Base-by-base conservation (phyloP, 2,888 invertebrate genomes). In the Unio pictorum region DNA sequence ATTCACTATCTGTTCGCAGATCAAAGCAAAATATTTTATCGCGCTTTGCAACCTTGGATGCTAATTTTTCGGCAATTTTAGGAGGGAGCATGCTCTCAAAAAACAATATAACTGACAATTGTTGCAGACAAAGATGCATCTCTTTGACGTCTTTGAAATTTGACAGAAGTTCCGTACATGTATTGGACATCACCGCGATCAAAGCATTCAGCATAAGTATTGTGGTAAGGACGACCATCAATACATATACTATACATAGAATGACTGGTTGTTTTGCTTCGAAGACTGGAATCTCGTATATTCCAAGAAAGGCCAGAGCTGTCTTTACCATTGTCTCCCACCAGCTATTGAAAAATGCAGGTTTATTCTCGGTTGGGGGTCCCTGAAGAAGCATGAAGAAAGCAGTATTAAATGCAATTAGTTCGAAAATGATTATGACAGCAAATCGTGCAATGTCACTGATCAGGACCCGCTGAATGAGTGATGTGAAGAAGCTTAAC, bases 401-500 rank as follows among this genome's bases (percentile, higher is more conserved):
- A 26, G 80, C 82, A 1, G 81, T 76, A 8, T 80, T 79, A 62
- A 85, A 85, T 4, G 82, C 78, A 59, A 82, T 18, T 1, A 84
- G 62, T 62, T 80, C 81, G 18, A 83, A 69, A 8, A 72, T 34
- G 17, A 85, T 74, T 11, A 84, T 80, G 1, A 81, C 72, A 11
- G 75, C 76, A 67, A 84, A 83, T 54, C 80, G 73, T 7, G 80
- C 67, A 61, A 81, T 61, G 68, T 81, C 81, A 0, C 79, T 79
- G 26, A 82, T 68, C 0, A 84, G 61, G 11, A 84, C 80, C 54
- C 80, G 79, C 65, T 81, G 81, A 5, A 85, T 76, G 71, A 84
- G 75, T 54, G 83, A 81, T 1, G 85, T 83, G 69, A 83, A 81
- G 69, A 84, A 84, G 66, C 83, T 81, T 70, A 85, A 85, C n/a